These are phyloP conservation scores for Morone saxatilis DNA, from an alignment of 2,113 vertebrate species.

Conservation along the genomic window DNA sequence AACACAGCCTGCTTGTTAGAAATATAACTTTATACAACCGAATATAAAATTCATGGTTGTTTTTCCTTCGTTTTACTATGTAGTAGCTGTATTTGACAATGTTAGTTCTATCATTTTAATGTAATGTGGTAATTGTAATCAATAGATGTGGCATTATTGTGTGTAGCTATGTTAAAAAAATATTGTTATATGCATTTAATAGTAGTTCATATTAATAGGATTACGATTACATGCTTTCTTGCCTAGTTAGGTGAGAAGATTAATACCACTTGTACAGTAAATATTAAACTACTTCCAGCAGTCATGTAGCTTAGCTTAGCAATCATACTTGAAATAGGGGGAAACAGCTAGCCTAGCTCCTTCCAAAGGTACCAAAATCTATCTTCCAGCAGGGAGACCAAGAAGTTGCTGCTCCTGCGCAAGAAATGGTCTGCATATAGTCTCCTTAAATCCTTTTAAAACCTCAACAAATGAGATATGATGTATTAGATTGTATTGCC, in stretches of 20 bases:
- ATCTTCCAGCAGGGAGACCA: not conserved
- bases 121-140: not conserved
- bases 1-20: not conserved
- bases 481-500: not conserved
- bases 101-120: not conserved
- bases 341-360: not conserved
- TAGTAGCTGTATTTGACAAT: not conserved
- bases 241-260: no score
- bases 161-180: not conserved
- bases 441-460: not conserved
- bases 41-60: not conserved
- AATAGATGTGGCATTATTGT: not conserved
- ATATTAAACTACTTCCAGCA: not conserved
- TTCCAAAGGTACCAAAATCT: not conserved
- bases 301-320: conserved; percentile 1
- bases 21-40: not conserved
- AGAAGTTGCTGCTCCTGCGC: not conserved
- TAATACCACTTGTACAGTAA: not conserved
- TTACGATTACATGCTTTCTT: not conserved
- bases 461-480: not conserved
- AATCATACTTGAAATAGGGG: not conserved
- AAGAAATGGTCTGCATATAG: not conserved
- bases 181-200: not conserved
- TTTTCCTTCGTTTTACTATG: not conserved
- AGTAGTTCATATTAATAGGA: not conserved